Evolutionary conservation across 1,140 invertebrate species (phyloP), one percentile per base, ranked within the genome.

Genomic region (Armadillidium nasatum): DNA sequence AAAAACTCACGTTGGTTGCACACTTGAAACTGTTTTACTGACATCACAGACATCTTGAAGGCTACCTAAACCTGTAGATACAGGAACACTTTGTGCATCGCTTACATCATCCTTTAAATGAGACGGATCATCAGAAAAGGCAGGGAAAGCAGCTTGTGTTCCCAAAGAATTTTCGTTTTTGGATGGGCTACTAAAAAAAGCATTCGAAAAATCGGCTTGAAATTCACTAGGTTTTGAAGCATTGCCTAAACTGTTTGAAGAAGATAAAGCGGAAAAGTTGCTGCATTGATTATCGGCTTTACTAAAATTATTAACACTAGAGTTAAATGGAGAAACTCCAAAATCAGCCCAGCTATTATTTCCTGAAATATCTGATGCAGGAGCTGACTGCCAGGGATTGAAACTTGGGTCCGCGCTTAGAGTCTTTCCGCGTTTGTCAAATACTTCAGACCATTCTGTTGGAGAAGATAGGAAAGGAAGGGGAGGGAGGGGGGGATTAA

Each of bases 21-120:
- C 33, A 33, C 7, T 60, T 60, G 11, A 13, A 60, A 60, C 50
- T 15, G 11, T 60, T 60, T 60, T 60, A 19, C 50, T 60, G 11
- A 60, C 50, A 60, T 60, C 50, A 60, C 50, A 60, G 2, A 60
- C 50, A 60, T 60, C 50, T 60, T 60, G 50, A 60, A 60, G 50
- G 50, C 50, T 60, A 1, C 50, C 50, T 60, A 15, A 19, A 13
- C 50, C 50, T 60, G 50, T 4, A 60, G 50, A 2, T 4, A 60
- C 19, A 19, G 50, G 50, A 15, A 13, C 19, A 60, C 50, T 60
- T 60, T 60, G 50, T 60, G 50, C 11, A 60, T 19, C 50, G 7
- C 50, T 60, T 60, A 60, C 19, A 15, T 15, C 50, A 19, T 2
- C 7, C 1, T 60, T 2, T 19, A 60, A 7, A 13, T 60, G 50